phyloP scores from a whole-genome alignment of 2,888 invertebrate genomes.

The Melitaea athalia region DNA sequence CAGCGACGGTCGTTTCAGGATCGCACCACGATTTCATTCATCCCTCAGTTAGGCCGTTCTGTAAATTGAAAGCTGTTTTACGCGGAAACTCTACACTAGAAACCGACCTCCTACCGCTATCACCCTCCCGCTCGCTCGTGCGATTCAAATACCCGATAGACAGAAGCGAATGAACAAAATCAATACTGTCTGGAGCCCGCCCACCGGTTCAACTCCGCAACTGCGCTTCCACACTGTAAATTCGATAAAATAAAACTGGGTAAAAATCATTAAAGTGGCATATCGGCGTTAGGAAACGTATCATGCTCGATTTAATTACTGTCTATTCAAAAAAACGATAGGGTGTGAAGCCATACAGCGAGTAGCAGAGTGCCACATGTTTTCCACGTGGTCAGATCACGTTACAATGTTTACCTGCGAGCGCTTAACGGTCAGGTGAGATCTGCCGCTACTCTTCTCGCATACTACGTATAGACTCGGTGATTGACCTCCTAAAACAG shows the following conservation, averaged over 20 bases:
- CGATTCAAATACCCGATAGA: conserved; percentile 51
- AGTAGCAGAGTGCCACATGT: conserved; percentile 57
- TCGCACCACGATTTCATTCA: conserved; percentile 82
- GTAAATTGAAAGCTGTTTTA: conserved; percentile 58
- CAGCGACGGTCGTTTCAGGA: conserved; percentile 79
- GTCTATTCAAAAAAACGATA: neutral
- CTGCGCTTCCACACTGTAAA: conserved; percentile 79
- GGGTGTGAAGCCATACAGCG: neutral
- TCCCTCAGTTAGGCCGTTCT: conserved; percentile 72
- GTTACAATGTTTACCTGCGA: conserved; percentile 81
- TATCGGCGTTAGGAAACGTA: conserved; percentile 54
- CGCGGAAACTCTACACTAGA: conserved; percentile 77
- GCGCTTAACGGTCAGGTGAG: conserved; percentile 75
- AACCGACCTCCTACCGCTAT: conserved; percentile 64
- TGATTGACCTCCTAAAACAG: conserved; percentile 41
- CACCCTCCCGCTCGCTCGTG: conserved; percentile 60
- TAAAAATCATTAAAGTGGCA: conserved; percentile 76
- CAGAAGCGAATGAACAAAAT: conserved; percentile 72
- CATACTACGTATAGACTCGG: conserved; percentile 36
- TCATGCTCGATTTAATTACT: conserved; percentile 18
- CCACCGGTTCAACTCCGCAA: conserved; percentile 76
- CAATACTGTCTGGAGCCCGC: conserved; percentile 81
- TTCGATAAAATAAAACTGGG: conserved; percentile 79
- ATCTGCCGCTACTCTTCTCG: conserved; percentile 52
- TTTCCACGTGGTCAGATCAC: conserved; percentile 74